Conservation (phyloP, 2,888 invertebrate species). For the Apamea epomidion region DNA sequence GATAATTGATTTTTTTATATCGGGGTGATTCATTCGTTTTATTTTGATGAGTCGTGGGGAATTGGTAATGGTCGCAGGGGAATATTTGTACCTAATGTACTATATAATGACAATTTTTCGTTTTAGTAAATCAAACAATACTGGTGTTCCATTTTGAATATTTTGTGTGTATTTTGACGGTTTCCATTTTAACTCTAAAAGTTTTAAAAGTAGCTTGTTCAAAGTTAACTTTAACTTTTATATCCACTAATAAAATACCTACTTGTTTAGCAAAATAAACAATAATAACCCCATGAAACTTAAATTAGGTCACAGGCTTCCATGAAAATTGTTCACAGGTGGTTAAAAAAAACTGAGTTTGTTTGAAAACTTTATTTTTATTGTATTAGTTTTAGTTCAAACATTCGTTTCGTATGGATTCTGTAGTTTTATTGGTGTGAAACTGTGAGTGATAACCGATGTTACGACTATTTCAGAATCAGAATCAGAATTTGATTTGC, state of each 20-base stretch:
- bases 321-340: conserved; percentile 33
- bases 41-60: conserved; percentile 34
- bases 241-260: neutral
- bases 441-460: conserved; percentile 25
- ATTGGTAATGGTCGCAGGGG: conserved; percentile 22
- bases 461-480: conserved; percentile 33
- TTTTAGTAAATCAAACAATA: neutral
- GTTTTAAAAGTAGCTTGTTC: neutral
- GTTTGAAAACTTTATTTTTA: conserved; percentile 20
- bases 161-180: neutral
- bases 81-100: neutral
- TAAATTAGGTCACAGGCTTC: conserved; percentile 15
- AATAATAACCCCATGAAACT: conserved; percentile 1
- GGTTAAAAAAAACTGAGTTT: conserved; percentile 19
- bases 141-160: neutral
- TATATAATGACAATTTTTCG: neutral
- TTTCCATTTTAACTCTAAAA: neutral
- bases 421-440: conserved; percentile 27
- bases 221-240: neutral
- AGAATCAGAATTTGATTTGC: too few species aligned
- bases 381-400: conserved; percentile 5
- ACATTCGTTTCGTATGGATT: neutral
- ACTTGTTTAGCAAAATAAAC: neutral
- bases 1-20: conserved; percentile 65
- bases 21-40: conserved; percentile 63